These are phyloP conservation scores for Himantopus leucocephalus DNA, from an alignment of 2,113 vertebrate genomes.

Conservation along the genomic window DNA sequence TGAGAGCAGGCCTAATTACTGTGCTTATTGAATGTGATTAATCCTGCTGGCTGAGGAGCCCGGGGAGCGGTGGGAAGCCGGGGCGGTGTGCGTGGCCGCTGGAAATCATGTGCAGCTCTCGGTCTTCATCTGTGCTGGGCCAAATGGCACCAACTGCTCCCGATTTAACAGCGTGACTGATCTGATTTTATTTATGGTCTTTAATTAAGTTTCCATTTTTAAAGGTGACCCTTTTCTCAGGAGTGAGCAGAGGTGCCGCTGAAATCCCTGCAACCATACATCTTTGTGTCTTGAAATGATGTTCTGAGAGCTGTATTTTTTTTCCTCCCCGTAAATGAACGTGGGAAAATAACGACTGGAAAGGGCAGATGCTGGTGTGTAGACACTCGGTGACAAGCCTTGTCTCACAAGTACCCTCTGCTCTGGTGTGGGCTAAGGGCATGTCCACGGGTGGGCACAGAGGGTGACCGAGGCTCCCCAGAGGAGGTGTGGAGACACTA, in stretches of 20 bases:
- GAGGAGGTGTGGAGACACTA: not conserved
- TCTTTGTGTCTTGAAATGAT: not conserved
- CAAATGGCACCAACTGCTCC: constrained; percentile 27
- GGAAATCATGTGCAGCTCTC: not conserved
- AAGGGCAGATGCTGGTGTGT: not conserved
- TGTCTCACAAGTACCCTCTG: not conserved
- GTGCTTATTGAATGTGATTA: not conserved
- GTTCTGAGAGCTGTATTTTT: not conserved
- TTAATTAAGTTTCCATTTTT: constrained; percentile 25
- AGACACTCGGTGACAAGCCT: not conserved
- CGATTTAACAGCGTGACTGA: not conserved
- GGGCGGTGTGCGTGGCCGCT: not conserved
- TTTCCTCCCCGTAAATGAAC: not conserved
- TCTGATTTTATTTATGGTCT: constrained; percentile 21
- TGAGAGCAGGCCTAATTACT: not conserved
- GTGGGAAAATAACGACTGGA: not conserved
- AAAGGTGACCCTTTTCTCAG: constrained; percentile 17
- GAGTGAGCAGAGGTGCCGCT: fast-evolving
- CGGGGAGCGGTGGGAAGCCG: not conserved
- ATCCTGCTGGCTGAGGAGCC: constrained; percentile 53
- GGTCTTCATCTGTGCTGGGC: not conserved
- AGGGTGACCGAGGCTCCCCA: not conserved
- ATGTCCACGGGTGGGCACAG: fast-evolving
- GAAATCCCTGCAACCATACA: not conserved
- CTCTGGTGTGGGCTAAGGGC: fast-evolving